Conservation (phyloP, 1,140 invertebrate species). For the Acromyrmex charruanus region DNA sequence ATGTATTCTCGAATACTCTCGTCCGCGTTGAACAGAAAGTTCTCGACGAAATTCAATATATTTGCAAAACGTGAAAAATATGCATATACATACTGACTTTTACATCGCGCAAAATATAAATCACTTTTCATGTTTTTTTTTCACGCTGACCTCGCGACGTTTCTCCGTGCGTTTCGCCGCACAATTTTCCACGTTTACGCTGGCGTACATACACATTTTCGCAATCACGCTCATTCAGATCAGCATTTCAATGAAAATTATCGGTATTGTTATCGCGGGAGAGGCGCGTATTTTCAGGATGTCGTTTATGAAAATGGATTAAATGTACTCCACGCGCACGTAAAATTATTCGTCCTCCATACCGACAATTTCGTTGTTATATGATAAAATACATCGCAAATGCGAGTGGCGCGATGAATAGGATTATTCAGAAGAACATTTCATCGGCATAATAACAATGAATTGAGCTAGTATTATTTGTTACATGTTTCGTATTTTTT, state of each 20-base stretch:
- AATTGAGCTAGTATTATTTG: neutral
- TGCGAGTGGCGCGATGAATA: neutral
- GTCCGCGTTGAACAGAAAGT: constrained; percentile 19
- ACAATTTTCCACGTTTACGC: constrained; percentile 62
- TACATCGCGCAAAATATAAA: neutral
- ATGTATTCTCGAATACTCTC: constrained; percentile 43
- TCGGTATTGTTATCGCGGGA: constrained; percentile 72
- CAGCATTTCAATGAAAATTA: constrained; percentile 76
- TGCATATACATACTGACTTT: neutral
- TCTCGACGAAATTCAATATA: constrained; percentile 29
- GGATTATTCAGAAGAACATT: constrained; percentile 33
- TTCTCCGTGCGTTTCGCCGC: constrained; percentile 50
- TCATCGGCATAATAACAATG: neutral
- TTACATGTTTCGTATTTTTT: neutral
- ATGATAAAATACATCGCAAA: constrained; percentile 16
- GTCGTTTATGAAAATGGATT: constrained; percentile 71
- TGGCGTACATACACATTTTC: constrained; percentile 39
- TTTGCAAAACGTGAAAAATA: constrained; percentile 13
- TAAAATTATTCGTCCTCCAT: constrained; percentile 57
- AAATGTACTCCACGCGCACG: constrained; percentile 58
- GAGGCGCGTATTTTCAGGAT: constrained; percentile 58
- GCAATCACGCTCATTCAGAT: constrained; percentile 65
- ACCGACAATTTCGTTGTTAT: constrained; percentile 13
- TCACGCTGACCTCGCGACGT: constrained; percentile 5
- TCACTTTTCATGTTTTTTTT: constrained; percentile 17